Percentiles rank a stretch among this genome's conserved stretches.
These are phyloP conservation scores for Fringilla coelebs DNA, from an alignment of 2,797 vertebrate species.

Conservation along the genomic window DNA sequence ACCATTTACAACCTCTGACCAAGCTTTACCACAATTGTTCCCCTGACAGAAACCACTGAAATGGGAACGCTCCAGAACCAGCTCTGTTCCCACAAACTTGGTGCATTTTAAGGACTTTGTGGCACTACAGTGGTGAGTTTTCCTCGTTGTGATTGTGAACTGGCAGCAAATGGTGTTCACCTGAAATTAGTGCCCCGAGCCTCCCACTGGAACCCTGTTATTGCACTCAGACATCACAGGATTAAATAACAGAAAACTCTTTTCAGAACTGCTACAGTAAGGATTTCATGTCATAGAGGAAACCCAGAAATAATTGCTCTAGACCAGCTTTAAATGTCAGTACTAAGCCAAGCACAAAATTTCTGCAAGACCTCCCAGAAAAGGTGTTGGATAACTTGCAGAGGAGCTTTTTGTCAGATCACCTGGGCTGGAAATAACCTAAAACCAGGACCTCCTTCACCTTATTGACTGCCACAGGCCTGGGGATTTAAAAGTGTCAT, in stretches of 20 bases:
- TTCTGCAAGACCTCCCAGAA: background rate
- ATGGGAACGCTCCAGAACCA: background rate
- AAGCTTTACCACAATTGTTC: accelerated
- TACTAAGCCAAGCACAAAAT: background rate
- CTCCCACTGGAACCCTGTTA: background rate
- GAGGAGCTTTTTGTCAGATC: background rate
- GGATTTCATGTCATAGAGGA: background rate
- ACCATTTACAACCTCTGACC: accelerated
- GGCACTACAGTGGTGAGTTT: accelerated
- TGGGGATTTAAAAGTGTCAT: background rate
- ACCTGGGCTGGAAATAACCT: background rate
- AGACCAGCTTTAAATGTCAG: background rate
- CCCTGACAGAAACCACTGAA: accelerated
- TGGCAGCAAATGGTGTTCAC: background rate
- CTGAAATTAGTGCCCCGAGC: background rate
- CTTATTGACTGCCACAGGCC: background rate
- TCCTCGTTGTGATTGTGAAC: background rate
- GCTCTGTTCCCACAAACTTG: accelerated
- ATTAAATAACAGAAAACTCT: background rate
- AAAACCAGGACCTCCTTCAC: background rate
- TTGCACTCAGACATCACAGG: background rate
- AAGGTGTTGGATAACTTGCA: background rate
- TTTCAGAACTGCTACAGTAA: background rate
- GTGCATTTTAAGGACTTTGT: background rate
- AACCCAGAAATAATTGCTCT: background rate